A percentile compares a stretch with the other conserved stretches of the same genome.
Evolutionary conservation across 37 sponge, comb jelly and placozoan genomes (phyloP).

Genomic region (Halisarca cf. caerulea): DNA sequence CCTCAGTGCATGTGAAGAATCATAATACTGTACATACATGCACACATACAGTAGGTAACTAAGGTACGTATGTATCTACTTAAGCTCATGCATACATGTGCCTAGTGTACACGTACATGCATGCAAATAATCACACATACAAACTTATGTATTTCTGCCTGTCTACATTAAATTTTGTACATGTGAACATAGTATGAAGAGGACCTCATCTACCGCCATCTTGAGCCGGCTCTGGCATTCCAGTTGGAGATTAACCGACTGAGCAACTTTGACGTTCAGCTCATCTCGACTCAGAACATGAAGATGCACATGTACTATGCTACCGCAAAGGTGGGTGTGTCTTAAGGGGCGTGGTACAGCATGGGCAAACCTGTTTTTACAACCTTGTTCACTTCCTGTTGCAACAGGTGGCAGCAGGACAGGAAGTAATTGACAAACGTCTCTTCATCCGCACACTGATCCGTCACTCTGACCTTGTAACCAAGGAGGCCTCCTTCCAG

Average conservation of each 20-base stretch:
- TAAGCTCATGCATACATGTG: no score
- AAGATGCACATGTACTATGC: slow-evolving; percentile 94
- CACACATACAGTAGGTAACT: no score
- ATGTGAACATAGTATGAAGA: slow-evolving; percentile 45
- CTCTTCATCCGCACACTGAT: slow-evolving; percentile 94
- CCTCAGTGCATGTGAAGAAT: background rate
- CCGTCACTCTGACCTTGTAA: slow-evolving; percentile 91
- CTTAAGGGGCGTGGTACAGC: no score
- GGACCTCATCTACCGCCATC: slow-evolving; percentile 94
- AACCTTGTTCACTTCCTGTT: background rate
- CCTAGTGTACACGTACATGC: background rate
- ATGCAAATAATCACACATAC: background rate
- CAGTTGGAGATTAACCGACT: slow-evolving; percentile 93
- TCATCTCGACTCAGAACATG: slow-evolving; percentile 82
- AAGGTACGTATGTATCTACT: no score
- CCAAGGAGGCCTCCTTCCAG: slow-evolving; percentile 90
- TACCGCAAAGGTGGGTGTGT: slow-evolving; percentile 72
- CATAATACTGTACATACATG: no score
- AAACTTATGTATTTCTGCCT: background rate
- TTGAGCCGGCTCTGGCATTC: slow-evolving; percentile 98
- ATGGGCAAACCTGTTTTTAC: no score
- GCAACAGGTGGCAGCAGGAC: slow-evolving; percentile 62
- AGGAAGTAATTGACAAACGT: slow-evolving; percentile 78
- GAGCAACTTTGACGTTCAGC: slow-evolving; percentile 85
- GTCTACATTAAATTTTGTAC: background rate